Base-by-base conservation (phyloP, 2,888 invertebrate genomes). In the Octodonta nipae region DNA sequence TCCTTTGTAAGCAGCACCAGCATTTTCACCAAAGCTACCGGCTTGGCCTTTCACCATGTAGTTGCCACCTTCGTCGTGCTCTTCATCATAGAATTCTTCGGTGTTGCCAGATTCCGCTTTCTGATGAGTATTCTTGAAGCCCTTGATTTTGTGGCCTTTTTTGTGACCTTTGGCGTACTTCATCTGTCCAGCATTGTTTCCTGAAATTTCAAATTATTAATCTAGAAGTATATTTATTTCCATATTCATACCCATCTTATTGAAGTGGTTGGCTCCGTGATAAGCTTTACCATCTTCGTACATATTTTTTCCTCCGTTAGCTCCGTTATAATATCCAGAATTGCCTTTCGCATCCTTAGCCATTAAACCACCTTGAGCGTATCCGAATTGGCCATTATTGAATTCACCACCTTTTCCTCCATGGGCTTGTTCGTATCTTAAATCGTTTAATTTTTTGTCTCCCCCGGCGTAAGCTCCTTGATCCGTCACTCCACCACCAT, bases 71-170 rank as follows among this genome's bases (percentile, higher is more conserved):
- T 73, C 73, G 47, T 75, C 73, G 44, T 75, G 71, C 13, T 70
- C 71, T 46, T 75, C 75, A 34, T 75, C 75, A 46, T 72, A 75
- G 61, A 68, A 76, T 47, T 67, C 73, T 50, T 75, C 74, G 2
- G 72, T 68, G 50, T 73, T 72, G 34, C 73, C 73, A 44, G 73
- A 68, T 46, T 76, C 75, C 45, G 75, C 74, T 48, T 75, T 76
- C 49, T 74, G 73, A 50, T 73, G 72, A 2, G 74, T 72, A 3
- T 69, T 64, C 50, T 75, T 74, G 55, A 70, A 75, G n/a, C 75
- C 75, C 52, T 75, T 75, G 52, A 72, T 71, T 8, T 68, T 66
- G 49, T 74, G 74, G 1, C 75, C 75, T 41, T 75, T 75, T 46
- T 72, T 73, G 51, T 74, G 73, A 25, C 70, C 70, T 35, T 68